Evolutionary conservation across 2,797 vertebrate genomes (phyloP).

Genomic region (Crenuchus spilurus): DNA sequence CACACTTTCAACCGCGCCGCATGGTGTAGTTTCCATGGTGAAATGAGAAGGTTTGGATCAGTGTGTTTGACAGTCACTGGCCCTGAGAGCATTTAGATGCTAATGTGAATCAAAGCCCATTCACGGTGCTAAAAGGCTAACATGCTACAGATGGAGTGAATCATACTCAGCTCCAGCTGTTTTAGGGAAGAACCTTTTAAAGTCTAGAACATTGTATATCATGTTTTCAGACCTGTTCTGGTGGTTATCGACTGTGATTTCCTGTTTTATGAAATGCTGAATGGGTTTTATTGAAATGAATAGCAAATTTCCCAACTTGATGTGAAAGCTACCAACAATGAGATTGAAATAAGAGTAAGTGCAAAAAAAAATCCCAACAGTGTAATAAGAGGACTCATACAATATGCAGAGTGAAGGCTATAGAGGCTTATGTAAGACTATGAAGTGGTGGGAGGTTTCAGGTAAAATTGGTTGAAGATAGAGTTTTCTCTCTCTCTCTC

Average conservation of each 20-base stretch:
- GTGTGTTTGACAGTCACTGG: conserved; percentile 32
- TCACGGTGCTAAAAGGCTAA: conserved; percentile 30
- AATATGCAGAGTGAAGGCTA: conserved; percentile 43
- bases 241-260: too few relatives aligned
- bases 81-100: conserved; percentile 28
- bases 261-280: not conserved
- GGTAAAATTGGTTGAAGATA: conserved; percentile 18
- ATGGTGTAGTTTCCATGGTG: conserved; percentile 38
- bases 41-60: conserved; percentile 36
- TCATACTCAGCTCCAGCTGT: conserved; percentile 34
- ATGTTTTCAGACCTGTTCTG: not conserved
- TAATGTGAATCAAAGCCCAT: conserved; percentile 42
- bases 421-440: conserved; percentile 39
- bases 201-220: not conserved
- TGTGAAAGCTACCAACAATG: conserved; percentile 9
- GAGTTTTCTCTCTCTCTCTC: conserved; percentile 5
- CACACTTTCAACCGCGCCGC: conserved; percentile 3
- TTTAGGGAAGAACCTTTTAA: conserved; percentile 18
- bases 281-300: conserved; percentile 7
- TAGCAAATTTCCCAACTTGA: not conserved
- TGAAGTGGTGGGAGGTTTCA: conserved; percentile 37
- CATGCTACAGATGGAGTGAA: conserved; percentile 45
- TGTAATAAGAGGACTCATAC: conserved; percentile 39
- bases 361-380: not conserved
- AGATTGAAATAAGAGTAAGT: conserved; percentile 23